phyloP scores from a whole-genome alignment of 2,113 vertebrate species.

The Gasterosteus nipponicus region DNA sequence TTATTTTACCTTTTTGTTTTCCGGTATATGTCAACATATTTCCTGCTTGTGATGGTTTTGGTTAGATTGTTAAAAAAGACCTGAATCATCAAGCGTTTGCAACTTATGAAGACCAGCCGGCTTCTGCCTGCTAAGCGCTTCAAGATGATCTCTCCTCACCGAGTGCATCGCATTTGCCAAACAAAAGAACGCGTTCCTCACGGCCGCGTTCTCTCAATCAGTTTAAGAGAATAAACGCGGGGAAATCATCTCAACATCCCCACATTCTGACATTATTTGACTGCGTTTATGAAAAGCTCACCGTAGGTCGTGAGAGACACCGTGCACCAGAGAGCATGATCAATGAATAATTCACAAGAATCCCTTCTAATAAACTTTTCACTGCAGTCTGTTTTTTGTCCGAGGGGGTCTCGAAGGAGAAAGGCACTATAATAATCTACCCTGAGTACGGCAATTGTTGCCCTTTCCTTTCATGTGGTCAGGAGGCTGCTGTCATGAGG shows the following conservation, averaged over 20 bases:
- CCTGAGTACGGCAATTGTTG: slow-evolving; percentile 66
- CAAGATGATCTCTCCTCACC: slow-evolving; percentile 42
- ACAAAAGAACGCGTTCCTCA: slow-evolving; percentile 44
- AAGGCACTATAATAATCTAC: slow-evolving; percentile 59
- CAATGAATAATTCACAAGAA: slow-evolving; percentile 38
- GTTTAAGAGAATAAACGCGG: slow-evolving; percentile 41
- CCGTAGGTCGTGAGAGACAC: slow-evolving; percentile 38
- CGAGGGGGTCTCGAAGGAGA: slow-evolving; percentile 54
- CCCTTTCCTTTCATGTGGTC: slow-evolving; percentile 72
- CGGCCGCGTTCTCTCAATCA: slow-evolving; percentile 67
- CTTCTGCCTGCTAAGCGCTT: slow-evolving; percentile 16
- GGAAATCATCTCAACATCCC: slow-evolving; percentile 15
- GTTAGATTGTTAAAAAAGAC: slow-evolving; percentile 29
- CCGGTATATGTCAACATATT: slow-evolving; percentile 20
- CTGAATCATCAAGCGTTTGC: slow-evolving; percentile 35
- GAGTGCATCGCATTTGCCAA: slow-evolving; percentile 46
- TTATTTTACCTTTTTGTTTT: slow-evolving; percentile 25
- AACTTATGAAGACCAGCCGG: slow-evolving; percentile 14
- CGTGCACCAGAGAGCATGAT: slow-evolving; percentile 31
- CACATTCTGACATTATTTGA: slow-evolving; percentile 38
- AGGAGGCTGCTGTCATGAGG: slow-evolving; percentile 51
- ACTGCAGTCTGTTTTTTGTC: slow-evolving; percentile 47
- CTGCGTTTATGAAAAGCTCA: slow-evolving; percentile 40
- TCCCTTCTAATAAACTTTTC: slow-evolving; percentile 59
- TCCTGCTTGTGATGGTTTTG: slow-evolving; percentile 22